Conservation (phyloP, 2,113 vertebrate species). For the Spizaetus ornatus region DNA sequence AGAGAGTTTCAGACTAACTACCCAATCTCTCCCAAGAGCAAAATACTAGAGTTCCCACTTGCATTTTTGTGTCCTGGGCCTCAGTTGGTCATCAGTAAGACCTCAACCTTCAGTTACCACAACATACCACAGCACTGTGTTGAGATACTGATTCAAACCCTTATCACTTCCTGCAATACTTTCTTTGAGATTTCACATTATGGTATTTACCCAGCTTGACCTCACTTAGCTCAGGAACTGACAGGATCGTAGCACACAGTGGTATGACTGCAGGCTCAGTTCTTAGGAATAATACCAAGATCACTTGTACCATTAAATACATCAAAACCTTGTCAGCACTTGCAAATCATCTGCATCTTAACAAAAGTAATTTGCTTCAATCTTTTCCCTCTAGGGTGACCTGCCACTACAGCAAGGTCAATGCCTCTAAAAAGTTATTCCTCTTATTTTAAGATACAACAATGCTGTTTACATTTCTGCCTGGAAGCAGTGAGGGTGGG, state of each 20-base stretch:
- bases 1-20: not conserved
- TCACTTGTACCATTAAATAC: conserved; percentile 55
- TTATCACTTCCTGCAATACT: not conserved
- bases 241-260: not conserved
- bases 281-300: not conserved
- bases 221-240: not conserved
- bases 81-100: not conserved
- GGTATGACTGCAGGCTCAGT: conserved; percentile 19
- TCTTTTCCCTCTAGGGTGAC: conserved; percentile 49
- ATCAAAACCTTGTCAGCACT: conserved; percentile 56
- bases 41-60: not conserved
- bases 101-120: not conserved
- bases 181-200: not conserved
- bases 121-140: not conserved
- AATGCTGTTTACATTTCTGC: conserved; percentile 29
- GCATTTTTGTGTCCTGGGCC: not conserved
- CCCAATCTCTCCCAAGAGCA: not conserved
- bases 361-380: conserved; percentile 46
- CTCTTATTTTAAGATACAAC: conserved; percentile 28
- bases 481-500: not conserved
- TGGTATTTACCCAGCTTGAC: conserved; percentile 6
- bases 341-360: conserved; percentile 56
- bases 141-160: not conserved
- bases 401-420: conserved; percentile 50
- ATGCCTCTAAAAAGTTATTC: conserved; percentile 25